Conservation (phyloP, 2,797 vertebrate genomes). For the Octomys mimax region DNA sequence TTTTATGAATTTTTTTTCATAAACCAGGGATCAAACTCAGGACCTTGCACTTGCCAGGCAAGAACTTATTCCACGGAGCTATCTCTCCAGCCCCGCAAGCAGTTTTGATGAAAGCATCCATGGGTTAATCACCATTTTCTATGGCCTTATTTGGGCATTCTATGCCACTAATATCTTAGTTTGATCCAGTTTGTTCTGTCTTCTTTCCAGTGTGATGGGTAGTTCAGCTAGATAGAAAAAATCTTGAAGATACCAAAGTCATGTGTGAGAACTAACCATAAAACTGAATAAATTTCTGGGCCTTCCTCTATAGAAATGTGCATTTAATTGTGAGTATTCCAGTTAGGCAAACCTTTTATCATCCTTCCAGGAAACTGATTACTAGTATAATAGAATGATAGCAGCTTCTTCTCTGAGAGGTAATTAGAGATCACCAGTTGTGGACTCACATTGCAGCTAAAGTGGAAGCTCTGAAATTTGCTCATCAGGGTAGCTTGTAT, state of each 20-base stretch:
- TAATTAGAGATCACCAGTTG: constrained; percentile 14
- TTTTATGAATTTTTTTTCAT: too few species aligned
- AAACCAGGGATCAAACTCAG: too few species aligned
- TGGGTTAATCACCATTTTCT: neutral
- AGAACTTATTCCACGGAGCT: too few species aligned
- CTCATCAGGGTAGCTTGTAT: neutral
- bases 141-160: neutral
- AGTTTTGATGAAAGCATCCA: neutral
- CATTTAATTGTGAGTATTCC: neutral
- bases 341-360: neutral
- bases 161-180: neutral
- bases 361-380: neutral
- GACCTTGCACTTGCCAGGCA: too few species aligned
- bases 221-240: neutral
- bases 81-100: too few species aligned
- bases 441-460: neutral
- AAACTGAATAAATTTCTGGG: constrained; percentile 4
- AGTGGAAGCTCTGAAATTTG: constrained; percentile 41
- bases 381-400: neutral
- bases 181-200: neutral
- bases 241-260: constrained; percentile 11
- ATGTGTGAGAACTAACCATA: neutral
- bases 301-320: neutral
- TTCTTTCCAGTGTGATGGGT: neutral
- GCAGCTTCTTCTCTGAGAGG: neutral